Evolutionary conservation across 2,113 vertebrate genomes (phyloP).

Genomic region (Climacteris rufus): DNA sequence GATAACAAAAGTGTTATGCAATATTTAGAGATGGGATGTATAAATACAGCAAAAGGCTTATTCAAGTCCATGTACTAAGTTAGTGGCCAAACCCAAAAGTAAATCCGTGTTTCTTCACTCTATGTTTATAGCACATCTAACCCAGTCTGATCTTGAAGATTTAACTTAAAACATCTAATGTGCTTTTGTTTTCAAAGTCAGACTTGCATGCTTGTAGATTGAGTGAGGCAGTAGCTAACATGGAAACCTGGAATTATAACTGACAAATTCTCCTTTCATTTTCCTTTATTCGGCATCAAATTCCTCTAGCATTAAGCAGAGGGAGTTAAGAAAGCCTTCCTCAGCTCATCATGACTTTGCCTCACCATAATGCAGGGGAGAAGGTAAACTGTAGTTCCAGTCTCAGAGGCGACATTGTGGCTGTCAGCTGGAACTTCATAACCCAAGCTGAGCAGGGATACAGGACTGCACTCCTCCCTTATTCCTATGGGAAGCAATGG

Average conservation of each 20-base stretch:
- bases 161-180: neutral
- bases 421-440: neutral
- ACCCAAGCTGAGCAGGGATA: rapidly evolving
- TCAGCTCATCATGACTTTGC: neutral
- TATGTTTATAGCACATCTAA: neutral
- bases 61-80: neutral
- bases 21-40: neutral
- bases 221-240: neutral
- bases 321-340: neutral
- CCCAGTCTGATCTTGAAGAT: neutral
- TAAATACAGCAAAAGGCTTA: neutral
- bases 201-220: neutral
- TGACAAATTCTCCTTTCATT: neutral
- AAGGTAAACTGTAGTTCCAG: neutral
- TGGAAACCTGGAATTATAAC: neutral
- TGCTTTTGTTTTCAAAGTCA: neutral
- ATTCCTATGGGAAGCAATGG: neutral
- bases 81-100: neutral
- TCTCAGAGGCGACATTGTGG: neutral
- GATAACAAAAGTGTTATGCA: neutral
- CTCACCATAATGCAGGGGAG: neutral
- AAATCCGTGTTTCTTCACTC: neutral
- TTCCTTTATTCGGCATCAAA: neutral
- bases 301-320: neutral
- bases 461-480: neutral